These are phyloP conservation scores for Pteruthius melanotis DNA, from an alignment of 2,113 vertebrate genomes.

Conservation along the genomic window DNA sequence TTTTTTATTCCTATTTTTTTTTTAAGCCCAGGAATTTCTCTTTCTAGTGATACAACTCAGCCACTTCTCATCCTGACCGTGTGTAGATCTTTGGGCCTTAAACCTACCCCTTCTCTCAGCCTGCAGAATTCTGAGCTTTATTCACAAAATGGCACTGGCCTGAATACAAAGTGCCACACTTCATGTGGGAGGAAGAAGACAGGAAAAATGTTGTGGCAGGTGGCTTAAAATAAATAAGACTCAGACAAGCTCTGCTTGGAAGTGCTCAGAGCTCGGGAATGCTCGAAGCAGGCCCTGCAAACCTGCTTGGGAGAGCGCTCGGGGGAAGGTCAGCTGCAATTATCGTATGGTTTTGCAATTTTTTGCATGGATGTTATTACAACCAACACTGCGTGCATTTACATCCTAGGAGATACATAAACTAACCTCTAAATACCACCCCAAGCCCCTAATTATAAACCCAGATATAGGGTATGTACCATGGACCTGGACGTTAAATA, in stretches of 20 bases:
- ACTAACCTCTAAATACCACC: not conserved
- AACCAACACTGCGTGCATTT: not conserved
- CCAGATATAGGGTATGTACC: not conserved
- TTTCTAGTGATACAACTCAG: not conserved
- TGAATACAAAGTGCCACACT: conserved; percentile 40
- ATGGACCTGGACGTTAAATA: not conserved
- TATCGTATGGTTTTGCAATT: not conserved
- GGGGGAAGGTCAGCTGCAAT: not conserved
- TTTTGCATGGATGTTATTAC: not conserved
- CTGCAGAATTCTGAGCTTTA: not conserved
- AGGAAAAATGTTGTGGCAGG: conserved; percentile 54
- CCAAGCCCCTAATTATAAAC: conserved; percentile 7
- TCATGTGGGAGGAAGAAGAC: conserved; percentile 39
- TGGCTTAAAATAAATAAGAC: conserved; percentile 56
- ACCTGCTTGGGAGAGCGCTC: not conserved
- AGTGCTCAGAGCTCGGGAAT: not conserved
- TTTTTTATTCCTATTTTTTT: not conserved
- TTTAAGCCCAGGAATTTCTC: not conserved
- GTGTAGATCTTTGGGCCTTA: not conserved
- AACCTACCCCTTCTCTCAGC: not conserved
- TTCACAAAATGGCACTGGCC: conserved; percentile 42
- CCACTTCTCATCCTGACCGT: not conserved
- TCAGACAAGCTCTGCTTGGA: conserved; percentile 5
- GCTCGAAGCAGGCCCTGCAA: not conserved
- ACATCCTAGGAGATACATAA: conserved; percentile 50